Evolutionary conservation across 2,888 invertebrate species (phyloP).

Genomic region (Venusia cambrica): DNA sequence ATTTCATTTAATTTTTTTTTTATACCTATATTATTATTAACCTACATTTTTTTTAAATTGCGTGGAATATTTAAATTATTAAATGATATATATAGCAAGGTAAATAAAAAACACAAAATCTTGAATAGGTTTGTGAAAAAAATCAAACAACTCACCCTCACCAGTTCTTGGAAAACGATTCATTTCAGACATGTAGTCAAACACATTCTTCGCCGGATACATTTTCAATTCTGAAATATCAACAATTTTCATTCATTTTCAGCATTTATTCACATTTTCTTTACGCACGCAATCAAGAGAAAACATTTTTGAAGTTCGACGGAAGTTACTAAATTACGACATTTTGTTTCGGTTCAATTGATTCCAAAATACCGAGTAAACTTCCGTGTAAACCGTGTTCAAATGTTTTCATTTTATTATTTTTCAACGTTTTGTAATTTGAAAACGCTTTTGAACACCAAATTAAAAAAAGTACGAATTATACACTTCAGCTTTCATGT

Average conservation of each 20-base stretch:
- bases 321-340: conserved; percentile 15
- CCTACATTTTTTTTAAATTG: too few relatives aligned
- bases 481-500: too few relatives aligned
- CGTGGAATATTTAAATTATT: too few relatives aligned
- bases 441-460: too few relatives aligned
- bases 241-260: conserved; percentile 24
- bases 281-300: neutral
- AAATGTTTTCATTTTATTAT: too few relatives aligned
- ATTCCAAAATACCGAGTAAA: too few relatives aligned
- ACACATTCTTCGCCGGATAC: conserved; percentile 52
- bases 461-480: too few relatives aligned
- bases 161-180: conserved; percentile 45
- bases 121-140: neutral
- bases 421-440: too few relatives aligned
- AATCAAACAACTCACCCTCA: conserved; percentile 46
- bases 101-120: neutral
- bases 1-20: too few relatives aligned
- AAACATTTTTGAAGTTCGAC: conserved; percentile 12
- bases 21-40: too few relatives aligned
- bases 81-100: too few relatives aligned
- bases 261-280: conserved; percentile 27
- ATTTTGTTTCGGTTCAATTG: neutral
- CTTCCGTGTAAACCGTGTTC: conserved; percentile 11
- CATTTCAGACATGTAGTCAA: conserved; percentile 51
- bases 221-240: conserved; percentile 42